A percentile compares a stretch with the other conserved stretches of the same genome.
These are phyloP conservation scores for Conomelus anceps DNA, from an alignment of 2,888 invertebrate genomes.

Conservation along the genomic window DNA sequence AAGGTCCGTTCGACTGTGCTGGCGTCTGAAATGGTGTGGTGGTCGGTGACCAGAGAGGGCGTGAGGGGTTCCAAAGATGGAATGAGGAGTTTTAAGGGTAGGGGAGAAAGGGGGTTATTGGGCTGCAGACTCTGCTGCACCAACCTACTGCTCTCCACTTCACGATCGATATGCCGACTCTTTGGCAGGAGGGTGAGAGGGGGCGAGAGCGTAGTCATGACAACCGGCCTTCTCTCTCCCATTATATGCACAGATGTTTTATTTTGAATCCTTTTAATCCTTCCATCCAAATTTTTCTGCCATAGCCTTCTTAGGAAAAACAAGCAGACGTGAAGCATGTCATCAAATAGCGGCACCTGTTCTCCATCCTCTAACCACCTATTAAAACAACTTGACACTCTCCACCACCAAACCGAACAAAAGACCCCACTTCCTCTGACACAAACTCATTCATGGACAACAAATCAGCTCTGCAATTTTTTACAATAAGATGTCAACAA, in stretches of 20 bases:
- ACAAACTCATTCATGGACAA: too few species aligned
- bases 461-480: too few species aligned
- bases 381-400: neutral
- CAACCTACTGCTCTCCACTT: neutral
- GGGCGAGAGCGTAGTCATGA: neutral
- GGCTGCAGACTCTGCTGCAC: neutral
- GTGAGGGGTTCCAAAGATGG: neutral
- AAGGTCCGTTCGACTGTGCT: neutral
- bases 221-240: neutral
- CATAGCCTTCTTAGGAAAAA: neutral
- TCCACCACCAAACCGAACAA: neutral
- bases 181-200: neutral
- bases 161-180: neutral
- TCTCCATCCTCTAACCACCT: neutral
- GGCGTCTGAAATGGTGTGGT: neutral
- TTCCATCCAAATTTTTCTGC: conserved; percentile 9
- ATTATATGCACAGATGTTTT: conserved; percentile 13
- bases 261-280: conserved; percentile 12
- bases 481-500: too few species aligned
- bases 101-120: neutral
- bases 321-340: neutral
- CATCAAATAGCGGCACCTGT: neutral
- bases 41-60: too few species aligned
- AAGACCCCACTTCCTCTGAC: too few species aligned
- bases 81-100: neutral